Conservation (phyloP, 2,113 vertebrate species). For the Gadus macrocephalus region DNA sequence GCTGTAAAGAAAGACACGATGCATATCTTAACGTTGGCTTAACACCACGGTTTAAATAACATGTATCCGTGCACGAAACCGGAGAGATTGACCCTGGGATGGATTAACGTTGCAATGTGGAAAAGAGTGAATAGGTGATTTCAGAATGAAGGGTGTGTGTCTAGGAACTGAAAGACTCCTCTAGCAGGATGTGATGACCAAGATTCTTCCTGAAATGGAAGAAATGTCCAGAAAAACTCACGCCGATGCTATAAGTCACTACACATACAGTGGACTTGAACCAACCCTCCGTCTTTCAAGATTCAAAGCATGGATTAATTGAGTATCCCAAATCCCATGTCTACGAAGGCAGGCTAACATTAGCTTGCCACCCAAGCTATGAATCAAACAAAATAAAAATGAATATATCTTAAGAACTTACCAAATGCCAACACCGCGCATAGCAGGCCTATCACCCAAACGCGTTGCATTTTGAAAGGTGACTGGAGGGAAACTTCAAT, state of each 20-base stretch:
- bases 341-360: background rate
- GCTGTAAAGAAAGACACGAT: constrained; percentile 18
- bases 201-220: too few relatives aligned
- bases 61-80: too few relatives aligned
- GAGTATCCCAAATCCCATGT: background rate
- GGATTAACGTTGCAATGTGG: too few relatives aligned
- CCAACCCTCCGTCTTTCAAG: background rate
- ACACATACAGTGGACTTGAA: background rate
- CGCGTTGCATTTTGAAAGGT: constrained; percentile 72
- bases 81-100: too few relatives aligned
- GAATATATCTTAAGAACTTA: constrained; percentile 64
- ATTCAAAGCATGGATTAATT: background rate
- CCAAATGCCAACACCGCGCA: constrained; percentile 80
- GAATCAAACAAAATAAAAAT: constrained; percentile 6
- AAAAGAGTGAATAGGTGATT: too few relatives aligned
- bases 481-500: constrained; percentile 7
- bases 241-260: too few relatives aligned
- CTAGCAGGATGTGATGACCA: too few relatives aligned
- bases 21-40: too few relatives aligned
- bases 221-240: too few relatives aligned
- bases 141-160: too few relatives aligned
- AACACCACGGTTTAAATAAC: too few relatives aligned
- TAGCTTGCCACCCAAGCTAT: constrained; percentile 31
- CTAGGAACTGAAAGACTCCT: too few relatives aligned
- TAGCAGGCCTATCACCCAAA: constrained; percentile 79